These are phyloP conservation scores for Conistra vaccinii DNA, from an alignment of 2,888 invertebrate species.

Conservation along the genomic window DNA sequence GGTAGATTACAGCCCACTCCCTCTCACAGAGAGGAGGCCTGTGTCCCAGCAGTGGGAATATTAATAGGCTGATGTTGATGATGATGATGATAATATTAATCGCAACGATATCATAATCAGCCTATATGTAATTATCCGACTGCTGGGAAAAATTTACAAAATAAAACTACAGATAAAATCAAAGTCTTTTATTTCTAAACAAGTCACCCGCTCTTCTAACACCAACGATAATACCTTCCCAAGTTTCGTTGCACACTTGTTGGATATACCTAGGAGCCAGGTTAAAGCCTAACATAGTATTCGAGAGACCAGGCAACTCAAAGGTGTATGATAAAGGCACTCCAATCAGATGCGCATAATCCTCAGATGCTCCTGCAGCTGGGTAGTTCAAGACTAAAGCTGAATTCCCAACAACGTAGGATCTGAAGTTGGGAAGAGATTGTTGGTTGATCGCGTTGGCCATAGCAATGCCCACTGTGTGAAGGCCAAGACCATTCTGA, in stretches of 20 bases:
- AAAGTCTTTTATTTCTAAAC: slow-evolving; percentile 57
- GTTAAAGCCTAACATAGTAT: slow-evolving; percentile 88
- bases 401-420: slow-evolving; percentile 90
- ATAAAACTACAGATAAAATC: slow-evolving; percentile 22
- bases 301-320: slow-evolving; percentile 91
- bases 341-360: slow-evolving; percentile 91
- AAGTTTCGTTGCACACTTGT: slow-evolving; percentile 91
- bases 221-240: slow-evolving; percentile 89
- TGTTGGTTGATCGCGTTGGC: slow-evolving; percentile 80
- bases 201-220: slow-evolving; percentile 80
- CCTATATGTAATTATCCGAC: too few relatives aligned
- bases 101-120: too few relatives aligned
- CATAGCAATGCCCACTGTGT: slow-evolving; percentile 83
- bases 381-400: slow-evolving; percentile 88
- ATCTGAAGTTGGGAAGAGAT: slow-evolving; percentile 78
- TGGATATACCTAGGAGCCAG: slow-evolving; percentile 89
- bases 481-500: slow-evolving; percentile 85
- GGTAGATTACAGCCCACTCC: too few relatives aligned
- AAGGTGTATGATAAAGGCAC: slow-evolving; percentile 92
- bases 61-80: too few relatives aligned
- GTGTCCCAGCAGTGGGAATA: too few relatives aligned
- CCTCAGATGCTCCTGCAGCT: slow-evolving; percentile 92
- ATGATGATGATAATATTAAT: too few relatives aligned
- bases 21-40: too few relatives aligned
- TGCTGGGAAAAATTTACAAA: too few relatives aligned